These are phyloP conservation scores for Virgularia gustaviana DNA, from an alignment of 92 coral and sea anemone species.

Conservation along the genomic window DNA sequence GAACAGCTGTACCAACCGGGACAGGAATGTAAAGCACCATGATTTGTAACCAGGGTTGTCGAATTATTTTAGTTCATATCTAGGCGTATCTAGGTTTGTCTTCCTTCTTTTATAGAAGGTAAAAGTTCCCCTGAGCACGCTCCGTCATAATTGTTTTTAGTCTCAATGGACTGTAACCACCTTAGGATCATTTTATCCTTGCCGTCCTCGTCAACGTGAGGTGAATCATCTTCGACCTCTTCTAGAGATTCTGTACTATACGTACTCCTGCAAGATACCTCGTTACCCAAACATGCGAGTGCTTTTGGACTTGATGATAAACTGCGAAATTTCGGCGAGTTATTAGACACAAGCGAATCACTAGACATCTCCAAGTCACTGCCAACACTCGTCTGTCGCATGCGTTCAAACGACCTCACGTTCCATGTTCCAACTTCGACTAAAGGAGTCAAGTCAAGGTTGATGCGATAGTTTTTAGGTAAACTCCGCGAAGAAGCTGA, in stretches of 20 bases:
- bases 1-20: too few relatives aligned
- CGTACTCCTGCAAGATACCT: neutral
- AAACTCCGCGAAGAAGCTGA: neutral
- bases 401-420: slow-evolving; percentile 1
- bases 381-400: slow-evolving; percentile 10
- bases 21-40: neutral
- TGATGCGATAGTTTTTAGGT: slow-evolving; percentile 32
- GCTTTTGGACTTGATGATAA: neutral
- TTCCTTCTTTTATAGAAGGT: slow-evolving; percentile 26
- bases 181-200: slow-evolving; percentile 30
- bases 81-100: neutral
- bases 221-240: neutral
- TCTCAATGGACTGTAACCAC: slow-evolving; percentile 28
- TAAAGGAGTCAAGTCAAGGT: slow-evolving; percentile 31
- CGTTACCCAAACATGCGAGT: neutral
- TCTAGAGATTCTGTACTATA: neutral
- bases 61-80: neutral
- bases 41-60: slow-evolving; percentile 2
- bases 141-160: neutral
- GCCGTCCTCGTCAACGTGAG: neutral
- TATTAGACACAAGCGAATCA: slow-evolving; percentile 16
- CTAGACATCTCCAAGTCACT: slow-evolving; percentile 6
- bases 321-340: neutral
- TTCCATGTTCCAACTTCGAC: slow-evolving; percentile 5
- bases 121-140: neutral